Evolutionary conservation across 1,140 invertebrate species (phyloP), one percentile per base, ranked within the genome.

Genomic region (Cardiocondyla obscurior): DNA sequence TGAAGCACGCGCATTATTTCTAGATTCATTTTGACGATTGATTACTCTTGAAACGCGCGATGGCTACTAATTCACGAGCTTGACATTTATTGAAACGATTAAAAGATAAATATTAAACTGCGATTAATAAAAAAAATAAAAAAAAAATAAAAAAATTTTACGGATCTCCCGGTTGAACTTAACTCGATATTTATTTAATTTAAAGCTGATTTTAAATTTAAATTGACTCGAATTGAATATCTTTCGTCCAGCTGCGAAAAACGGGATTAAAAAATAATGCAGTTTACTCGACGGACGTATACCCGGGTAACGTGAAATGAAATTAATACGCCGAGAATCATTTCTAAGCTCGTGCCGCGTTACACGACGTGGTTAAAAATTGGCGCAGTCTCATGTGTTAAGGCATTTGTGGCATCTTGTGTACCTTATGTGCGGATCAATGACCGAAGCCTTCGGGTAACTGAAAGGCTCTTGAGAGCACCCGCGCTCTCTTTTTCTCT

Each of bases 401-500:
- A 62, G 33, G 58, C 33, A 62, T 62, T 62, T 62, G 58, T 62
- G 58, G 58, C 58, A 62, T 62, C 58, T 62, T 62, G 58, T 62
- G 84, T 88, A 87, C 70, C 86, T 88, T 85, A 85, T 84, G 81
- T 88, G 82, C 81, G 81, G 88, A 89, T 90, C 89, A 90, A 91
- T 91, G 90, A 86, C 84, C 84, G 87, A 83, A 81, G 87, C 74
- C 84, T 86, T 82, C 74, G 88, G 89, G 88, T 90, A 90, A 89
- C 84, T 74, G 85, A 88, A 85, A 92, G 83, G 67, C 86, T 81
- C 83, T 88, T 82, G 42, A 83, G 81, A 86, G 83, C 44, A 64
- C 28, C 81, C 81, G 76, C 69, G 55, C 60, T 65, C 69, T 51
- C 28, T 57, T 55, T 30, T 36, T 33, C 33, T 14, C 25, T 58